Conservation (phyloP, 2,888 invertebrate genomes). For the Phalangium opilio region DNA sequence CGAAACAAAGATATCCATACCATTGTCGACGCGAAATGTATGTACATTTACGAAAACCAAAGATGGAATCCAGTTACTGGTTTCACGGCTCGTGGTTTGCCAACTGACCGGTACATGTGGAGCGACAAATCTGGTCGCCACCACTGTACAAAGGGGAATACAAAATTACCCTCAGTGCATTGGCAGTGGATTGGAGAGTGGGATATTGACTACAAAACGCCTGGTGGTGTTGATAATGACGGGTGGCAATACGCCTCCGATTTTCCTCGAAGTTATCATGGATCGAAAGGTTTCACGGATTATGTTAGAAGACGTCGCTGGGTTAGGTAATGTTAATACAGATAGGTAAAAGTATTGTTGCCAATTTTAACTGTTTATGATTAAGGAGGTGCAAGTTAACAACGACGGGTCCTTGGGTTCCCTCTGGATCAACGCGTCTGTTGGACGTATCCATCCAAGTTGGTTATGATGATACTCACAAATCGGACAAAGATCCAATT, state of each 20-base stretch:
- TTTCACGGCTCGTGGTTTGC: constrained; percentile 67
- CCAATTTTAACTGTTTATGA: neutral
- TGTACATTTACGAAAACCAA: constrained; percentile 84
- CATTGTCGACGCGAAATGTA: constrained; percentile 70
- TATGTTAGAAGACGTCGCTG: constrained; percentile 70
- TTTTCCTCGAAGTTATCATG: constrained; percentile 73
- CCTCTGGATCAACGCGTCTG: constrained; percentile 69
- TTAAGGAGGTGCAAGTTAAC: constrained; percentile 62
- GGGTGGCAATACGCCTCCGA: constrained; percentile 94
- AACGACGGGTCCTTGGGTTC: constrained; percentile 75
- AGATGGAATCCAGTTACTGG: constrained; percentile 85
- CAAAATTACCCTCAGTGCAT: constrained; percentile 64
- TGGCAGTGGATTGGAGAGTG: constrained; percentile 85
- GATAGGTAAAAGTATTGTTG: no score
- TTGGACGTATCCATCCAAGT: constrained; percentile 60
- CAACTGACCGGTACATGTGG: constrained; percentile 68
- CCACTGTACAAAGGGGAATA: constrained; percentile 68
- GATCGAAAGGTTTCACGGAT: constrained; percentile 69
- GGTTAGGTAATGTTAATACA: constrained; percentile 30
- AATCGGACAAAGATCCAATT: constrained; percentile 28
- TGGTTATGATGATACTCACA: constrained; percentile 27
- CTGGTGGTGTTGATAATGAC: constrained; percentile 74
- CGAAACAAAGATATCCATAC: constrained; percentile 47
- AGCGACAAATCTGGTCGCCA: constrained; percentile 71
- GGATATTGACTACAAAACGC: constrained; percentile 78